Evolutionary conservation across 2,888 invertebrate species (phyloP).

Genomic region (Troides oblongomaculatus): DNA sequence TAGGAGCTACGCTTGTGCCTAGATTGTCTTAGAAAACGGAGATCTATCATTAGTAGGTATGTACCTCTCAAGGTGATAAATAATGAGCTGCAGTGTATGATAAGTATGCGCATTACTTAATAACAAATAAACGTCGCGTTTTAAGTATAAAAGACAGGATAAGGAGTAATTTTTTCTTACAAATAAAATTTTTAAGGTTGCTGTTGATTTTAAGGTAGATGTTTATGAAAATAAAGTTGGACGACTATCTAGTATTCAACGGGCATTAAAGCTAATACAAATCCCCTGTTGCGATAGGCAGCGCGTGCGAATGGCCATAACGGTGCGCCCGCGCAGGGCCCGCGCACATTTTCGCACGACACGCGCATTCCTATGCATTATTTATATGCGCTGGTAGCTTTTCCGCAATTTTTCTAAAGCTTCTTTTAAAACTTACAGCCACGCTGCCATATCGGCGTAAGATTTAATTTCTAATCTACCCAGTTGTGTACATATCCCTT

Average conservation of each 20-base stretch:
- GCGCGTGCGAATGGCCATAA: slow-evolving; percentile 38
- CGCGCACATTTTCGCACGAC: slow-evolving; percentile 63
- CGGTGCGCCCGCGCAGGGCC: slow-evolving; percentile 30
- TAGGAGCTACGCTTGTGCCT: too few species aligned
- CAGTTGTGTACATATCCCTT: too few species aligned
- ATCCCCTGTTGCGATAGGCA: slow-evolving; percentile 13
- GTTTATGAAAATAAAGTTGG: background rate
- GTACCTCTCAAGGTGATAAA: too few species aligned
- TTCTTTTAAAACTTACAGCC: slow-evolving; percentile 2
- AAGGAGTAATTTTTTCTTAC: too few species aligned
- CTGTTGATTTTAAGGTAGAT: too few species aligned
- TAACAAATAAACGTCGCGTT: too few species aligned
- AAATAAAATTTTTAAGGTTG: too few species aligned
- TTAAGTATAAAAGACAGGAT: too few species aligned
- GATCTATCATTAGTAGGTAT: too few species aligned
- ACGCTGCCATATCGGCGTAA: background rate
- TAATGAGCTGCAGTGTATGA: too few species aligned
- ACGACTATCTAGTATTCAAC: slow-evolving; percentile 10
- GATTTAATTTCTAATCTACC: background rate
- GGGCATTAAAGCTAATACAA: slow-evolving; percentile 11
- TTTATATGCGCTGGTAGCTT: slow-evolving; percentile 54
- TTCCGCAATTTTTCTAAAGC: slow-evolving; percentile 19
- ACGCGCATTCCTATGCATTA: slow-evolving; percentile 65
- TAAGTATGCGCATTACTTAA: too few species aligned
- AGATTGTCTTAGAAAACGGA: too few species aligned